Evolutionary conservation across 2,888 invertebrate species (phyloP).

Genomic region (Agrilus cyanescens): DNA sequence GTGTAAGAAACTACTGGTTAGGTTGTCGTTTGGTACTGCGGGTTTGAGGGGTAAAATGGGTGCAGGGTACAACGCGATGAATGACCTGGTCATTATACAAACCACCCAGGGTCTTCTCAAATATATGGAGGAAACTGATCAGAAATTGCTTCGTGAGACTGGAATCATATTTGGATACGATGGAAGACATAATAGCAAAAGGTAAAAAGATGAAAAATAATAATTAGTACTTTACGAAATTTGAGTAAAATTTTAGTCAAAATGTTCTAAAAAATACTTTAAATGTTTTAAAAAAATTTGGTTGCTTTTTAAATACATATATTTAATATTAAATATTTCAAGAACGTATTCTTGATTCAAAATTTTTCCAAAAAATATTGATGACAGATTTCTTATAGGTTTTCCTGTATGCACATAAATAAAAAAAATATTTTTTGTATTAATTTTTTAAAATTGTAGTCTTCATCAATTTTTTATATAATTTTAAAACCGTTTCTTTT

Average conservation of each 20-base stretch:
- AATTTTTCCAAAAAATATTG: too few relatives aligned
- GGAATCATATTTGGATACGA: slow-evolving; percentile 88
- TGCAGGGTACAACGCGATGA: slow-evolving; percentile 87
- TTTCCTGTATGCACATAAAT: too few relatives aligned
- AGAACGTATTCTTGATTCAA: too few relatives aligned
- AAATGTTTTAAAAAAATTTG: slow-evolving; percentile 1
- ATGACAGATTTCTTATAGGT: too few relatives aligned
- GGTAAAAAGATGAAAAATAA: slow-evolving; percentile 39
- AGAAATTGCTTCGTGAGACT: slow-evolving; percentile 43
- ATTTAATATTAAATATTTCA: not conserved
- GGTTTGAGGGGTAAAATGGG: slow-evolving; percentile 88
- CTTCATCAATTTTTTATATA: too few relatives aligned
- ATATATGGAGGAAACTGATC: slow-evolving; percentile 53
- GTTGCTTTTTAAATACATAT: not conserved
- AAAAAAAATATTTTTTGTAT: too few relatives aligned
- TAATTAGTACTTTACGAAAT: too few relatives aligned
- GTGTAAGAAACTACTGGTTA: slow-evolving; percentile 48
- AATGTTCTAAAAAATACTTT: not conserved
- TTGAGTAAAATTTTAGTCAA: too few relatives aligned
- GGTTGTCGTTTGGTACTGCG: slow-evolving; percentile 85
- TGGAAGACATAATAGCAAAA: slow-evolving; percentile 81
- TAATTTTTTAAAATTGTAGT: too few relatives aligned
- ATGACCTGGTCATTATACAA: slow-evolving; percentile 91
- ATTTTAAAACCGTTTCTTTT: too few relatives aligned
- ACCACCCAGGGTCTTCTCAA: slow-evolving; percentile 81